Evolutionary conservation across 2,113 vertebrate species (phyloP).

Genomic region (Paraplagusia blochii): DNA sequence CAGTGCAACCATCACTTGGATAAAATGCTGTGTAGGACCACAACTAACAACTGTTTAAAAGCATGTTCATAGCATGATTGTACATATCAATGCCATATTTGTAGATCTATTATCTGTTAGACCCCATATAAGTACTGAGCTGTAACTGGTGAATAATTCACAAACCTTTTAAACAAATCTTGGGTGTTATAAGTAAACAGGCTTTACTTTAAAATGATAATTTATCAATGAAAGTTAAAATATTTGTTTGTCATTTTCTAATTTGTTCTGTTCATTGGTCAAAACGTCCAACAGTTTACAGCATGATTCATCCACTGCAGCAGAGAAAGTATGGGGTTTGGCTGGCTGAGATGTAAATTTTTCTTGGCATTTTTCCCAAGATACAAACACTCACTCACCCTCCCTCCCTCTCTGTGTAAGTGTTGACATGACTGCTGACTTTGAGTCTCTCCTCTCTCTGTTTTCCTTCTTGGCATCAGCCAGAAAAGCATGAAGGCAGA

Average conservation of each 20-base stretch:
- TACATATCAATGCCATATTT: no score
- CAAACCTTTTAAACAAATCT: no score
- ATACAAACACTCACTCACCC: slow-evolving; percentile 19
- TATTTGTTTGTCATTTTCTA: not conserved
- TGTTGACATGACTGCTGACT: slow-evolving; percentile 65
- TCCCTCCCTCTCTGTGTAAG: slow-evolving; percentile 32
- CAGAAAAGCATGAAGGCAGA: slow-evolving; percentile 39
- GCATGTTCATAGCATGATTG: no score
- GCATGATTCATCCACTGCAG: slow-evolving; percentile 74
- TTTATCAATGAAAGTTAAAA: no score
- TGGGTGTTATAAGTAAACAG: no score
- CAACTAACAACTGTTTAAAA: no score
- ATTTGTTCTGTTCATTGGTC: slow-evolving; percentile 36
- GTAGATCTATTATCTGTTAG: no score
- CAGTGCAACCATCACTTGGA: no score
- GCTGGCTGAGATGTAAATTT: slow-evolving; percentile 66
- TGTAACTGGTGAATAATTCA: no score
- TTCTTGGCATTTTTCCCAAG: slow-evolving; percentile 71
- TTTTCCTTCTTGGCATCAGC: slow-evolving; percentile 41
- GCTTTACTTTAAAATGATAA: no score
- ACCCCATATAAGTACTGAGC: no score
- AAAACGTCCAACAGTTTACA: slow-evolving; percentile 26
- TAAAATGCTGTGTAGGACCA: no score
- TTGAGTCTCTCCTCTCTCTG: slow-evolving; percentile 52
- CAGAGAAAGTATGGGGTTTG: slow-evolving; percentile 64